Evolutionary conservation across 2,797 vertebrate species (phyloP), one percentile per base, ranked within the genome.

Genomic region (Chlorospingus flavigularis): DNA sequence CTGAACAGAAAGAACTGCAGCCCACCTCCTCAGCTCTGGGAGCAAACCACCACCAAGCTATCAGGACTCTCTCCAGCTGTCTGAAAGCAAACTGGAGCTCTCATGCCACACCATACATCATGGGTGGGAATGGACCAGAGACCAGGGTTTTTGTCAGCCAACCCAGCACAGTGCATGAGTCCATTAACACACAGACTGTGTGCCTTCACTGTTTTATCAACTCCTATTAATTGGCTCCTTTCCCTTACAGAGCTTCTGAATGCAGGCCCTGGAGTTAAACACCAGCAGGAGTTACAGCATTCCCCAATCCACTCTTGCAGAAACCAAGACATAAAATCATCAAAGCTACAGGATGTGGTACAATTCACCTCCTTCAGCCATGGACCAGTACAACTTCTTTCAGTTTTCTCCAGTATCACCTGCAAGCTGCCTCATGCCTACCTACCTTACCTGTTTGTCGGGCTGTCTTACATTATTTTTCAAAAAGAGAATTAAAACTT

Each of bases 191-290:
- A 30, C 0, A 0, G 53, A 57, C 67, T 23, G 7, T 33, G n/a
- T 0, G 0, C 57, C 42, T 30, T n/a, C 47, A 45, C 24, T 45
- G 28, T 13, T 83, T 18, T 12, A 79, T 28, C 2, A 70, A 71
- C 18, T 33, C 25, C 51, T 45, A 23, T 51, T 51, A 48, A 73
- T 3, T 9, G 43, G 7, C 19, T 92, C 31, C 43, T 37, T 66
- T 66, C 60, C 58, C 47, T 42, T 70, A 58, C 6, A 84, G 66
- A 68, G 31, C 13, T 82, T 55, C 31, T 30, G 58, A 72, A 74
- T 72, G 26, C 39, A 72, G 18, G 25, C 12, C 35, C 62, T 35
- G 4, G 37, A 65, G 8, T 40, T 37, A 83, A 33, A 80, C 61
- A 31, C 47, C 20, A 87, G 23, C 19, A 84, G 28, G 75, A 31